These are phyloP conservation scores for Plodia interpunctella DNA, from an alignment of 1,140 invertebrate genomes.

Conservation along the genomic window DNA sequence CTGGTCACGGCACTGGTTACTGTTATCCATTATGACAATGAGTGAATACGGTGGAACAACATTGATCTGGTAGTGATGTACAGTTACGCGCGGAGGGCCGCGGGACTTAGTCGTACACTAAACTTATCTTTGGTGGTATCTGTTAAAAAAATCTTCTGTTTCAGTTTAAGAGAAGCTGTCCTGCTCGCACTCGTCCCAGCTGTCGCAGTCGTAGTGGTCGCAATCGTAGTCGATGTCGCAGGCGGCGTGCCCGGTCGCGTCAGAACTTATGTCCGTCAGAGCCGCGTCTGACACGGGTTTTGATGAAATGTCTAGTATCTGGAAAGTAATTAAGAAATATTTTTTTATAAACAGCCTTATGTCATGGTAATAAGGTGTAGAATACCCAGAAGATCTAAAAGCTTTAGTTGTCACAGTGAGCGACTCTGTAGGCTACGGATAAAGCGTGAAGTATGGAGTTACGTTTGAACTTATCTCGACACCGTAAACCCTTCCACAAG, in stretches of 20 bases:
- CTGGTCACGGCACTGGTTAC: too few relatives aligned
- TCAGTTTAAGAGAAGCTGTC: conserved; percentile 66
- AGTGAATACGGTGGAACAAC: too few relatives aligned
- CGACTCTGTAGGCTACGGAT: conserved; percentile 51
- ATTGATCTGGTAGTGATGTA: too few relatives aligned
- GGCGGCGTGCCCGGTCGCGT: conserved; percentile 73
- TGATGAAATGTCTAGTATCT: conserved; percentile 75
- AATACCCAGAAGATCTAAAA: conserved; percentile 53
- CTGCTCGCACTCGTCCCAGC: conserved; percentile 76
- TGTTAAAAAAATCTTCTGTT: too few relatives aligned
- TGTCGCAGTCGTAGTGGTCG: conserved; percentile 73
- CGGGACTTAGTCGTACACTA: too few relatives aligned
- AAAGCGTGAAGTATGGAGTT: conserved; percentile 46
- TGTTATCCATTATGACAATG: too few relatives aligned
- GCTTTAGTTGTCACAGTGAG: conserved; percentile 73
- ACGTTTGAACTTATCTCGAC: conserved; percentile 52
- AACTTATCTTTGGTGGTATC: neutral
- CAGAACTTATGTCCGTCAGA: conserved; percentile 71
- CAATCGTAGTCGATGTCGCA: conserved; percentile 75
- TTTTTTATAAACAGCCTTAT: neutral
- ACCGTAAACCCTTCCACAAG: conserved; percentile 9
- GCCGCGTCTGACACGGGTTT: conserved; percentile 75
- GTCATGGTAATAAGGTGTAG: neutral
- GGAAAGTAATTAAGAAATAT: conserved; percentile 14
- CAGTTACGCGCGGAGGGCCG: too few relatives aligned